Base-by-base conservation (phyloP, 2,113 vertebrate species). In the Pampusana beccarii region DNA sequence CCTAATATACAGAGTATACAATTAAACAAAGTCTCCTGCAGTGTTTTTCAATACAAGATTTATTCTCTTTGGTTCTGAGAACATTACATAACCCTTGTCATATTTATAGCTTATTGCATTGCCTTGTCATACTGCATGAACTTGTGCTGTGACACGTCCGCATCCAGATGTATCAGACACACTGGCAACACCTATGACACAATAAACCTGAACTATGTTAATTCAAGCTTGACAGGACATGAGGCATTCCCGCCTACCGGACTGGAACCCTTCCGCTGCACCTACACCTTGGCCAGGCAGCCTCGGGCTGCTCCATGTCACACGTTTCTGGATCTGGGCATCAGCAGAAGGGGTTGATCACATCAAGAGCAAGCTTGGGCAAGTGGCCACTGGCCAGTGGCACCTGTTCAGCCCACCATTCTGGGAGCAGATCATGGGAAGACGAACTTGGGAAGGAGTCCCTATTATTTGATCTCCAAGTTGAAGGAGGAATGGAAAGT, bases 101-200 rank as follows among this genome's bases (percentile, higher is more conserved):
- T 75, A 69, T 70, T 46, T 92, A 86, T 26, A 87, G 72, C 85
- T 90, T 82, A 70, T 77, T 85, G 85, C 93, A 87, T 33, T 48
- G 80, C 61, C 31, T 86, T 13, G 34, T 96, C 86, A 95, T 54
- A 57, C 72, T 67, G 80, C 5, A 0, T 91, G 92, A 89, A 97
- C 93, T 96, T 94, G 93, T 89, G 88, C 93, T 92, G 92, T 85
- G 95, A 95, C 96, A 96, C 74, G 65, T 97, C 91, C 86, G 84
- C 93, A 82, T 79, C 85, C 83, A 79, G 96, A 84, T 89, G 77
- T 83, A 96, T 94, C 88, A 96, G 96, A 94, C 95, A 93, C 14
- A 0, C 78, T 96, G 96, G 92, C 92, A 96, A 93, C 91, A 96
- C 61, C 77, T 89, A 36, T 96, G 96, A 94, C 93, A 96, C 92